A percentile compares a stretch with the other conserved stretches of the same genome.
phyloP scores from a whole-genome alignment of 2,888 invertebrate genomes.

The Temnothorax rugatulus region DNA sequence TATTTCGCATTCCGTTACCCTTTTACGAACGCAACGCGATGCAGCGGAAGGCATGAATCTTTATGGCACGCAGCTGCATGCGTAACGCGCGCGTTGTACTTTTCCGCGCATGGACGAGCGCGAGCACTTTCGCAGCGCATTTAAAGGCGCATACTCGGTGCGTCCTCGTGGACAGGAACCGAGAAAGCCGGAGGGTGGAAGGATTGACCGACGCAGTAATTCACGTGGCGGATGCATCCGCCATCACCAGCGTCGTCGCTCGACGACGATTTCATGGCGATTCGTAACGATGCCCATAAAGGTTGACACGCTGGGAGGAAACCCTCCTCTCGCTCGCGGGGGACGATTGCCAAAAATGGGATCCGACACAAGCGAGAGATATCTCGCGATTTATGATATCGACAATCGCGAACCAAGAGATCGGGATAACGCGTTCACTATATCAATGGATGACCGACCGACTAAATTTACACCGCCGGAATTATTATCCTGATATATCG shows the following conservation, averaged over 20 bases:
- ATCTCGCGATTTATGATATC: slow-evolving; percentile 66
- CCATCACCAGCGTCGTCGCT: slow-evolving; percentile 40
- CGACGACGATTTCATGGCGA: slow-evolving; percentile 70
- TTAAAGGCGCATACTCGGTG: slow-evolving; percentile 35
- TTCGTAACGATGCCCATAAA: slow-evolving; percentile 76
- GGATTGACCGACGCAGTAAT: slow-evolving; percentile 58
- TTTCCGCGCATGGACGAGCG: slow-evolving; percentile 53
- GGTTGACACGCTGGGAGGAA: slow-evolving; percentile 53
- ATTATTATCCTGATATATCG: slow-evolving; percentile 45
- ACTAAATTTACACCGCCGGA: slow-evolving; percentile 5
- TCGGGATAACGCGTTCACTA: not conserved
- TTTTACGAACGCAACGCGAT: slow-evolving; percentile 49
- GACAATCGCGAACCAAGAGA: slow-evolving; percentile 25
- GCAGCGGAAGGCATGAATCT: slow-evolving; percentile 57
- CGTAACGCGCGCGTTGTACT: slow-evolving; percentile 43
- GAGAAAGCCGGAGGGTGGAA: slow-evolving; percentile 64
- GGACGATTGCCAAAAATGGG: slow-evolving; percentile 67
- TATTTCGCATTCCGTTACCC: slow-evolving; percentile 18
- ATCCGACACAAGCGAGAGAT: slow-evolving; percentile 27
- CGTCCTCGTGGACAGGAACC: slow-evolving; percentile 22
- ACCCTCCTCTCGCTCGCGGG: not conserved
- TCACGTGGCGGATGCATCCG: slow-evolving; percentile 56
- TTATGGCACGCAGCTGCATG: slow-evolving; percentile 53
- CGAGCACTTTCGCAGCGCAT: slow-evolving; percentile 59
- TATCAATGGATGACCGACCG: not conserved